phyloP scores from a whole-genome alignment of 2,888 invertebrate genomes.

The Taenaris catops region DNA sequence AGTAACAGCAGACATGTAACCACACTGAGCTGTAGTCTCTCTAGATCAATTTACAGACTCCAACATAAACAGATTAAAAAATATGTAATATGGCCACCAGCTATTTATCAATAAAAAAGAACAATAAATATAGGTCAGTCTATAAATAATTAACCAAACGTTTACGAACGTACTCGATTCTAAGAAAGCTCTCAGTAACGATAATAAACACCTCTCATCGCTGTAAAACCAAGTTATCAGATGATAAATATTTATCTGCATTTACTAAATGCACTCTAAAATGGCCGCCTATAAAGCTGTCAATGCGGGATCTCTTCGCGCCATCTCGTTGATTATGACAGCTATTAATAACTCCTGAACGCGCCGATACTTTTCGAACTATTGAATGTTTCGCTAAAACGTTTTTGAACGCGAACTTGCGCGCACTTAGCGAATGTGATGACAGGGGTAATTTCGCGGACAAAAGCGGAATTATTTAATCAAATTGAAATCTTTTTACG shows the following conservation, averaged over 20 bases:
- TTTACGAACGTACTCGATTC: slow-evolving; percentile 8
- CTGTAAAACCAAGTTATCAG: slow-evolving; percentile 43
- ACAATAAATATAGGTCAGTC: background rate
- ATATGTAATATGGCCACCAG: no score
- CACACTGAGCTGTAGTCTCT: no score
- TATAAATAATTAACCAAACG: slow-evolving; percentile 1
- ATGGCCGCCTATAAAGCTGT: slow-evolving; percentile 64
- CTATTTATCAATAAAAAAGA: background rate
- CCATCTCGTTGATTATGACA: slow-evolving; percentile 51
- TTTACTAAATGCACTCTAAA: slow-evolving; percentile 73
- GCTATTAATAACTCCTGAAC: slow-evolving; percentile 40
- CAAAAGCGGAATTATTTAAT: slow-evolving; percentile 28
- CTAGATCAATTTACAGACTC: no score
- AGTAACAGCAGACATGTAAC: no score
- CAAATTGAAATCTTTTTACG: no score
- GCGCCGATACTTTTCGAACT: slow-evolving; percentile 28
- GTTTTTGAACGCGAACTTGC: slow-evolving; percentile 32
- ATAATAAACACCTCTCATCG: slow-evolving; percentile 48
- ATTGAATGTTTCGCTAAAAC: slow-evolving; percentile 35
- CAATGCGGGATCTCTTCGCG: slow-evolving; percentile 58
- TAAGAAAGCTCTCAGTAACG: slow-evolving; percentile 32
- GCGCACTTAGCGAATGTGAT: slow-evolving; percentile 49
- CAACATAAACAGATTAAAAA: no score
- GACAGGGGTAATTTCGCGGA: slow-evolving; percentile 49
- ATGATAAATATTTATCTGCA: slow-evolving; percentile 71